phyloP scores from a whole-genome alignment of 2,113 vertebrate species.

The Columbina picui region DNA sequence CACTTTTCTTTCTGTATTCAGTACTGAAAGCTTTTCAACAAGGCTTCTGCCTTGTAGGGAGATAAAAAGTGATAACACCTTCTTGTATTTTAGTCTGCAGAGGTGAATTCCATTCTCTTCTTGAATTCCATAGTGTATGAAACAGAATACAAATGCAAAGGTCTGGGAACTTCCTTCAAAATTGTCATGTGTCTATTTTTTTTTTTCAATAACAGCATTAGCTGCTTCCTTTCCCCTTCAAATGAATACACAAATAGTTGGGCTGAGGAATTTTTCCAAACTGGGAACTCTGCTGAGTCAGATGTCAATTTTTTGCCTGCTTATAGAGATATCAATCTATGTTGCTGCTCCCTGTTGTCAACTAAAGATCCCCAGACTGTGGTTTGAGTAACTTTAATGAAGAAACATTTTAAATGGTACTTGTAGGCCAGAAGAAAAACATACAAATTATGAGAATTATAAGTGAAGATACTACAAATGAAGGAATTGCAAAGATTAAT shows the following conservation, averaged over 20 bases:
- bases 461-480: background rate
- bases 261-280: background rate
- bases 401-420: background rate
- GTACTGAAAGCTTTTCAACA: background rate
- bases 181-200: conserved; percentile 27
- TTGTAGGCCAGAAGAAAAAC: background rate
- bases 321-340: background rate
- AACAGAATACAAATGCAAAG: background rate
- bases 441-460: background rate
- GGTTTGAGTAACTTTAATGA: background rate
- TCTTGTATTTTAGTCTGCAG: background rate
- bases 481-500: background rate
- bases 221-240: conserved; percentile 18
- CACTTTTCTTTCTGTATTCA: background rate
- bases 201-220: conserved; percentile 53
- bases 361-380: background rate
- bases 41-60: background rate
- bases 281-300: background rate
- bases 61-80: background rate
- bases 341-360: background rate
- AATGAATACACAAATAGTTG: conserved; percentile 11
- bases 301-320: background rate
- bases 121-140: background rate
- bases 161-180: conserved; percentile 38
- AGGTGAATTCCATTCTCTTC: background rate